A percentile compares a stretch with the other conserved stretches of the same genome.
phyloP scores from a whole-genome alignment of 1,140 invertebrate genomes.

The Papilio polyxenes region DNA sequence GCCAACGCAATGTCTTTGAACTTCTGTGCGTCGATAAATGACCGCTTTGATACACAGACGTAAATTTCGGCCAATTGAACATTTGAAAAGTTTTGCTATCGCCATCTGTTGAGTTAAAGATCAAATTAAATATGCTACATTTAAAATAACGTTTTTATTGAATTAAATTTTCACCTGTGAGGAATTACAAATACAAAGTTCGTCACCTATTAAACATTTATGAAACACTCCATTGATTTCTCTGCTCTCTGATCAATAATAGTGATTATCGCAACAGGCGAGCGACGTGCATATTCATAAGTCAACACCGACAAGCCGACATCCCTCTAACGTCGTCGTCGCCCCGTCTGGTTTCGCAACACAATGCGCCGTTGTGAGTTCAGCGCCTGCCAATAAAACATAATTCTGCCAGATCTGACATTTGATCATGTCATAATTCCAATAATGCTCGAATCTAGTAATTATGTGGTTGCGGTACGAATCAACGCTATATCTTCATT shows the following conservation, averaged over 20 bases:
- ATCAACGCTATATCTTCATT: constrained; percentile 23
- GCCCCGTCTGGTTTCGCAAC: constrained; percentile 37
- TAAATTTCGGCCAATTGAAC: constrained; percentile 56
- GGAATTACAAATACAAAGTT: neutral
- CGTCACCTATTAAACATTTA: neutral
- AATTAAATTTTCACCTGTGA: neutral
- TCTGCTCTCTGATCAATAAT: constrained; percentile 5
- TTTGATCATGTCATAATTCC: constrained; percentile 36
- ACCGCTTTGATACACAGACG: constrained; percentile 66
- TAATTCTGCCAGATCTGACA: constrained; percentile 38
- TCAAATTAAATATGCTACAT: neutral
- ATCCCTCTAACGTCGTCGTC: constrained; percentile 35
- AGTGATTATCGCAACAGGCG: constrained; percentile 29
- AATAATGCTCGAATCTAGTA: constrained; percentile 33
- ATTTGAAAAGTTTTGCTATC: constrained; percentile 33
- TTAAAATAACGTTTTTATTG: neutral
- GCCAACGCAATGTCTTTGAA: constrained; percentile 78
- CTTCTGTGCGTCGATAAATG: constrained; percentile 72
- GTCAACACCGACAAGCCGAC: constrained; percentile 22
- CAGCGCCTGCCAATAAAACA: constrained; percentile 38
- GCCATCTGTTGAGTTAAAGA: neutral
- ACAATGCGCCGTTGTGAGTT: constrained; percentile 32
- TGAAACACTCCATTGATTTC: constrained; percentile 5
- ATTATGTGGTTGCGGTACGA: constrained; percentile 19
- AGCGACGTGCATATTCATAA: constrained; percentile 35